These are phyloP conservation scores for Nesoenas mayeri DNA, from an alignment of 2,113 vertebrate species.

Conservation along the genomic window DNA sequence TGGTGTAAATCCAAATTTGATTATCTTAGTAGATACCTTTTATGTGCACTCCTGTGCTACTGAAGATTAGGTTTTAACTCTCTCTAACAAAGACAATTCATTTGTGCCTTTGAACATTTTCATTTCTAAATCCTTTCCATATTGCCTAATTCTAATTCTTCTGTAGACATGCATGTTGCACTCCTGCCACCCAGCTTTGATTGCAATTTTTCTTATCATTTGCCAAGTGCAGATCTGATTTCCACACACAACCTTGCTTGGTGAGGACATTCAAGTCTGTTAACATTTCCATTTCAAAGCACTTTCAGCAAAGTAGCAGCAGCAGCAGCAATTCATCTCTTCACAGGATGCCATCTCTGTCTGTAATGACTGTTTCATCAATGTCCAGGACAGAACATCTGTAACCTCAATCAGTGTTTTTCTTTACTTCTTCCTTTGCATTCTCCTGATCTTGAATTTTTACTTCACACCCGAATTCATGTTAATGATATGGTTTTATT, in stretches of 20 bases:
- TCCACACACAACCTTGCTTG: conserved; percentile 36
- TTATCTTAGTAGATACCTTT: background rate
- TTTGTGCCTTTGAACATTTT: background rate
- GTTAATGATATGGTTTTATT: background rate
- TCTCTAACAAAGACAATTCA: background rate
- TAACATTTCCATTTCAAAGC: conserved; percentile 75
- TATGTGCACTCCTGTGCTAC: background rate
- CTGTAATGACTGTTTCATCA: conserved; percentile 63
- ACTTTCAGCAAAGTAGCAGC: conserved; percentile 48
- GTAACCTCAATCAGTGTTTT: conserved; percentile 1
- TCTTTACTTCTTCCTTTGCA: background rate
- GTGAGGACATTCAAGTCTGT: conserved; percentile 62
- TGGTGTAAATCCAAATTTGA: background rate
- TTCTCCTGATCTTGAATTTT: conserved; percentile 9
- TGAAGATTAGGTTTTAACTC: conserved; percentile 11
- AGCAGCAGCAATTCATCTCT: conserved; percentile 59
- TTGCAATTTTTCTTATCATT: conserved; percentile 53
- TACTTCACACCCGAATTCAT: background rate
- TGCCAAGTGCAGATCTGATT: conserved; percentile 56
- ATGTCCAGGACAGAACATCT: conserved; percentile 62
- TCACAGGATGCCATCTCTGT: conserved; percentile 35
- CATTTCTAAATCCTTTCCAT: background rate
- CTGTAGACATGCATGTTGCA: background rate
- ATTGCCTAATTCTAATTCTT: conserved; percentile 12
- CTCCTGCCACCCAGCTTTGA: conserved; percentile 34